Base-by-base conservation (phyloP, 2,888 invertebrate genomes). In the Trachelus troglodyta region DNA sequence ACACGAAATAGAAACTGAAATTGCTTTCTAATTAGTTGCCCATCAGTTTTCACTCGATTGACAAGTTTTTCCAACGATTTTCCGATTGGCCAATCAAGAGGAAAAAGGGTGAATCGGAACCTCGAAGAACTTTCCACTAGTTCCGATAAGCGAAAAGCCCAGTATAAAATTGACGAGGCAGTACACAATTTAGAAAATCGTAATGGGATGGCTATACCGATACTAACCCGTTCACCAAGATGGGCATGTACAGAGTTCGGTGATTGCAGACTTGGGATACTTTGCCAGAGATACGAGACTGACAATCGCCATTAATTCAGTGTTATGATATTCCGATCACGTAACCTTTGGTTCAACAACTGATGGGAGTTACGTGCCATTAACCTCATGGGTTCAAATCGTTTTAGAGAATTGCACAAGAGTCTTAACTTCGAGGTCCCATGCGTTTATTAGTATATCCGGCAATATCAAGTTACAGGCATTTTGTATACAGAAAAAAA, bases 251-350 rank as follows among this genome's bases (percentile, higher is more conserved):
- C 56, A 0, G 56, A 56, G 56, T 23, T 9, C 56, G 23, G 23
- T 56, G 56, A 56, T 56, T 56, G 56, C 23, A 56, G 56, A 23
- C 23, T 15, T 9, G 23, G 56, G 56, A 23, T 56, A 56, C 56
- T 56, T 56, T 56, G 56, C 56, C 56, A 56, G 56, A 56, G 56
- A 56, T 56, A 23, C 56, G 15, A 56, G 56, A 23, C 56, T 56
- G 23, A 23, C 23, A 23, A 56, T 56, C 56, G 56, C 23, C 56
- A 56, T 56, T 56, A 56, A 56, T 56, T 56, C 56, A 56, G 23
- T 23, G 34, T 69, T 30, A 69, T 68, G 34, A 75, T 75, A 77
- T 77, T 75, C 77, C 34, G 77, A 74, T 77, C 77, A 69, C 77
- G 77, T 77, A 56, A 69, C 33, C 71, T 71, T 34, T 71, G 71